Evolutionary conservation across 2,888 invertebrate genomes (phyloP).

Genomic region (Pomacea canaliculata): DNA sequence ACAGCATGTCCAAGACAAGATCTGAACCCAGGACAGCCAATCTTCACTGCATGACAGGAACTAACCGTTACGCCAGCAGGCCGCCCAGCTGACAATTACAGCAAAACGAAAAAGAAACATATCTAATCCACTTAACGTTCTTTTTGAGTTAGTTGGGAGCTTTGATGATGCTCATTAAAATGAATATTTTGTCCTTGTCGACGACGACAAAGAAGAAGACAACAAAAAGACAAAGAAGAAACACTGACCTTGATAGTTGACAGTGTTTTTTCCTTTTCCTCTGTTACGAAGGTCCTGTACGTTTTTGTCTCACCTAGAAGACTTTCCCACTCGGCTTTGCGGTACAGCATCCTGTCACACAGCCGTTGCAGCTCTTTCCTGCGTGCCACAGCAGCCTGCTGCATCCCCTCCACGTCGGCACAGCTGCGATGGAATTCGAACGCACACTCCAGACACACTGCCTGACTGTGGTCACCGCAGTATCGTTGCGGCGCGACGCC

Average conservation of each 20-base stretch:
- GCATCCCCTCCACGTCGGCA: conserved; percentile 6
- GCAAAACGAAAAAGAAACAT: no score
- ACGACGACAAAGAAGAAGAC: no score
- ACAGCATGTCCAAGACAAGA: no score
- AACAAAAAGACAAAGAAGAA: no score
- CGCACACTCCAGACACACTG: conserved; percentile 17
- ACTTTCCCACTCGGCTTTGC: conserved; percentile 9
- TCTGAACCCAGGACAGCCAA: no score
- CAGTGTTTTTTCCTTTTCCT: conserved; percentile 4
- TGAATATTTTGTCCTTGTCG: no score
- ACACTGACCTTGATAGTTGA: neutral
- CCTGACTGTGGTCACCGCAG: conserved; percentile 11
- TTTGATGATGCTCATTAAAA: no score
- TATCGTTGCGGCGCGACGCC: neutral
- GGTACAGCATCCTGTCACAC: conserved; percentile 5
- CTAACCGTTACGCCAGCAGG: no score
- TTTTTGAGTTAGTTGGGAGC: no score
- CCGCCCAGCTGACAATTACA: no score
- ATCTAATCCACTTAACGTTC: no score
- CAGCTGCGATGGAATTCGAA: conserved; percentile 13
- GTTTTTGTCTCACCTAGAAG: neutral
- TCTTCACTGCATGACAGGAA: no score
- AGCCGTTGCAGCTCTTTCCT: conserved; percentile 5
- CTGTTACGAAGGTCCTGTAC: neutral
- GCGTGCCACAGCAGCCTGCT: neutral